Base-by-base conservation (phyloP, 2,797 vertebrate species). In the Phoxinus dragarum region DNA sequence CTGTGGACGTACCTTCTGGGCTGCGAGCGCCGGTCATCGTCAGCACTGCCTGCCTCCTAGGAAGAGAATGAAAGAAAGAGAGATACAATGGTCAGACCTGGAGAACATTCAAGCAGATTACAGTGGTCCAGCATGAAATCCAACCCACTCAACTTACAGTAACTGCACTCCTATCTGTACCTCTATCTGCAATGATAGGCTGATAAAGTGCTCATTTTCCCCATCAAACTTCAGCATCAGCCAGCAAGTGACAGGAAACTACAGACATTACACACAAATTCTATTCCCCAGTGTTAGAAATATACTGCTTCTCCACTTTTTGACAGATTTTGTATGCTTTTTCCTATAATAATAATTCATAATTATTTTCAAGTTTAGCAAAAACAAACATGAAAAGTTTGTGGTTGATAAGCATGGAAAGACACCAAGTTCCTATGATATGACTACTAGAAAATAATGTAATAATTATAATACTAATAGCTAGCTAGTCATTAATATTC, bases 31-130 rank as follows among this genome's bases (percentile, higher is more conserved):
- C 96, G 96, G 90, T 98, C 98, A 86, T 99, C 98, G 79, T 99
- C 98, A 88, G 96, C 96, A 27, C 98, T 99, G 91, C 97, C 97
- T 49, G 96, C 97, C 92, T 99, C 98, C 98, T 99, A 79, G 52
- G 72, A 19, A 84, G 21, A 85, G 6, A 76, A 6, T 61, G 40
- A 72, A 34, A 64, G n/a, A 69, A 10, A 82, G 12, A 38, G 40
- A 73, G 31, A 74, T 61, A 54, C 6, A 71, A 11, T 47, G 40
- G 14, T 71, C 9, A 80, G 56, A 64, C 17, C 27, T 34, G 6
- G 38, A 49, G 54, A 27, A 27, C 34, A 38, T 40, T 69, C 66
- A 69, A 40, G 19, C 2, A 71, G 66, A 42, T 67, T 16, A 67
- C 44, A 31, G 31, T 67, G 17, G 40, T 23, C 19, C 27, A 67